phyloP scores from a whole-genome alignment of 2,113 vertebrate genomes.

The Alces alces region DNA sequence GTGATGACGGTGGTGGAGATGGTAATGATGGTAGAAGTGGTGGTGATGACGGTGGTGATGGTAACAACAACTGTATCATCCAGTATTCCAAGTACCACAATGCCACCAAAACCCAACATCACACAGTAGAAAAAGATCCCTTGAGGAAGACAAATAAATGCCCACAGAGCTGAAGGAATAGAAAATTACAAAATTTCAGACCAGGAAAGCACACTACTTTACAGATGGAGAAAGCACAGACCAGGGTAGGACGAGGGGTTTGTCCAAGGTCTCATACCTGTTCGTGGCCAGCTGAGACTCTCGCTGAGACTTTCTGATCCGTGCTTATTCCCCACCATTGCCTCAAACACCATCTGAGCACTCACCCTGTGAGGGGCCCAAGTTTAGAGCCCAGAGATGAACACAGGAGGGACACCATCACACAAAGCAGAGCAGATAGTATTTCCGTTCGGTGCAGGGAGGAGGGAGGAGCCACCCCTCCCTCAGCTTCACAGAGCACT shows the following conservation, averaged over 20 bases:
- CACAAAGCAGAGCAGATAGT: not conserved
- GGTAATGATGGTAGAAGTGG: not conserved
- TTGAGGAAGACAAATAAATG: not conserved
- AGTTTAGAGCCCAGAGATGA: not conserved
- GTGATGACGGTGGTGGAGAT: accelerated
- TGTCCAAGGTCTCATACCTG: accelerated
- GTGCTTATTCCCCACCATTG: accelerated
- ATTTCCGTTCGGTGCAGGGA: accelerated
- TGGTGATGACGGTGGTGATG: accelerated
- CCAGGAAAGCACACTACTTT: not conserved
- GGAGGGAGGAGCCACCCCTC: not conserved
- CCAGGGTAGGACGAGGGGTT: accelerated
- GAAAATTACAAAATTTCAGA: not conserved
- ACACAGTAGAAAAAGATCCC: not conserved
- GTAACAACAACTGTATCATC: accelerated
- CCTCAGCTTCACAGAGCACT: accelerated
- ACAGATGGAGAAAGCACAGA: not conserved
- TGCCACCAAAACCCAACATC: not conserved
- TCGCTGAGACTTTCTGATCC: not conserved
- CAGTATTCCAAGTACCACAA: not conserved
- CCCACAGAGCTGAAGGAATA: not conserved
- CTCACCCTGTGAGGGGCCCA: no score
- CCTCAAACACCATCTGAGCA: not conserved
- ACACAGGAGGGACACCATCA: not conserved
- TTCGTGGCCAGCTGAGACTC: accelerated